Base-by-base conservation (phyloP, 1,140 invertebrate genomes). In the Pseudoatta argentina region DNA sequence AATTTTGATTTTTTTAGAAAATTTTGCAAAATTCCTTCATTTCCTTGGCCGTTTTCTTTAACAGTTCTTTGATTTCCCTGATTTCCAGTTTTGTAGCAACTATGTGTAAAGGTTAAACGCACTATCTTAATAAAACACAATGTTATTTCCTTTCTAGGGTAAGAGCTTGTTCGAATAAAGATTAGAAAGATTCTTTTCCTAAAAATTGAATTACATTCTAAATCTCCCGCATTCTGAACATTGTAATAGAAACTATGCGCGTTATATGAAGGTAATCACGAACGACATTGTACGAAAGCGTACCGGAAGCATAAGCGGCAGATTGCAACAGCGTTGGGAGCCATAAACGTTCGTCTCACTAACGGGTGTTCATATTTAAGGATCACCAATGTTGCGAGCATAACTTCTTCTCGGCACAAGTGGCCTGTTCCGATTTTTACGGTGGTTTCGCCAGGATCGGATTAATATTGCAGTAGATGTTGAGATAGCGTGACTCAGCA, bases 381-480 rank as follows among this genome's bases (percentile, higher is more conserved):
- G 21, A 81, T 71, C 64, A 55, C 27, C 48, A 30, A 21, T n/a
- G 6, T 27, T 18, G 24, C 64, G 77, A 39, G 48, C 77, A 48
- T 81, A 81, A 81, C 64, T 71, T 81, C 48, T 81, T 71, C 30
- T 71, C 30, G 64, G 27, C 18, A 16, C 64, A 30, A 67, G 18
- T 21, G n/a, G 48, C 44, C n/a, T 14, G 59, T 81, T 81, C 69
- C 64, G 30, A 81, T 81, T 69, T 69, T 69, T 81, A 81, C 48
- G 48, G n/a, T 12, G 48, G 16, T 55, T n/a, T n/a, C 27, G 30
- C 14, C 66, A 81, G 64, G 64, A 27, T 44, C 63, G 77, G 63
- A 39, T 53, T 71, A 69, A 24, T 14, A 30, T 69, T 34, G 48
- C 48, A 44, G 12, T 27, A 24, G 6, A 21, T 24, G 14, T 39